Evolutionary conservation across 2,888 invertebrate genomes (phyloP).

Genomic region (Caenorhabditis imperialis): DNA sequence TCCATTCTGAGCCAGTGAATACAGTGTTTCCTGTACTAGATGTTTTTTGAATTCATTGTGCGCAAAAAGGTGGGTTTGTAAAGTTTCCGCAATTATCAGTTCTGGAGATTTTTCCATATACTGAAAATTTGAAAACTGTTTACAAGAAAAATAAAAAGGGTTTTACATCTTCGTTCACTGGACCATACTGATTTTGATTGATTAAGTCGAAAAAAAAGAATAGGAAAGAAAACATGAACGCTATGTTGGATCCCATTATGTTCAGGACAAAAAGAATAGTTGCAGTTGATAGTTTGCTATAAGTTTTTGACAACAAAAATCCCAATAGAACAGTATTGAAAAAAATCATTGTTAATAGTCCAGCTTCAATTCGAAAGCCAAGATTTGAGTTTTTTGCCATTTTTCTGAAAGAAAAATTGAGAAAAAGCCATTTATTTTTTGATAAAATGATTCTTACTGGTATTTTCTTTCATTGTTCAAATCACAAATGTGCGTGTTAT

Average conservation of each 20-base stretch:
- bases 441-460: conserved; percentile 17
- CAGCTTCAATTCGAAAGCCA: conserved; percentile 69
- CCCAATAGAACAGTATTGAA: conserved; percentile 71
- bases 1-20: conserved; percentile 76
- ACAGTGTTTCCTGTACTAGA: conserved; percentile 75
- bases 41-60: conserved; percentile 73
- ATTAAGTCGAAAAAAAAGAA: conserved; percentile 72
- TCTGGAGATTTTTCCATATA: conserved; percentile 62
- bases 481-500: conserved; percentile 61
- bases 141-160: neutral
- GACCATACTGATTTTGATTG: conserved; percentile 64
- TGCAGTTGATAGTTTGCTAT: conserved; percentile 73
- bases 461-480: conserved; percentile 54
- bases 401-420: conserved; percentile 42
- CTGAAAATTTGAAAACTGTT: conserved; percentile 39
- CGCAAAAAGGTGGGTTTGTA: conserved; percentile 75
- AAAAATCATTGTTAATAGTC: conserved; percentile 66
- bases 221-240: conserved; percentile 74
- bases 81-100: conserved; percentile 73
- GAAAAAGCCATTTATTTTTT: neutral
- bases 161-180: conserved; percentile 65
- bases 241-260: conserved; percentile 75
- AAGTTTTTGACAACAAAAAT: conserved; percentile 66
- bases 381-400: conserved; percentile 66
- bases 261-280: conserved; percentile 71